Base-by-base conservation (phyloP, 2,888 invertebrate genomes). In the Euphydryas editha region DNA sequence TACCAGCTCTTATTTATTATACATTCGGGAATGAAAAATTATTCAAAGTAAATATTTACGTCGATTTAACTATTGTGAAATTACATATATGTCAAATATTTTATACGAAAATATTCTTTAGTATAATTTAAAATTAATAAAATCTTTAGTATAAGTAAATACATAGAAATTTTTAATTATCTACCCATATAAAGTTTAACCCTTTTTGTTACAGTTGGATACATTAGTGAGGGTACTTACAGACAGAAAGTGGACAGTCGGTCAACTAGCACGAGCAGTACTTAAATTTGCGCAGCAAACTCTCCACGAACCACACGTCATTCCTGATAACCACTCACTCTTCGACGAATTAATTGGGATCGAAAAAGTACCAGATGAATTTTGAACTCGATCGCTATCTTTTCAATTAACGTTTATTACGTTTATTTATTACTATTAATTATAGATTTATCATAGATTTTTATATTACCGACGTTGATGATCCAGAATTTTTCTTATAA, bases 191-290 rank as follows among this genome's bases (percentile, higher is more conserved):
- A 42, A 15, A 46, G 10, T 5, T 44, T 59, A 13, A 15, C 15
- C 6, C n/a, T 59, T 47, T 13, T 5, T 36, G 62, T 84, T 86
- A 11, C 87, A 95, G 95, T 82, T 96, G 79, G 96, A 96, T 82
- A 96, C 96, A 0, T 93, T 96, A 59, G 95, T 95, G 69, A 85
- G 96, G 73, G 95, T 96, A 71, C 86, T 96, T 62, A 93, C 95
- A 58, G 96, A 96, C 81, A 92, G 96, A 65, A 95, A 95, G 81
- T 96, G 96, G 96, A 95, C 95, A 0, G 96, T 96, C 13, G 96
- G 96, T 15, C 95, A 96, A 80, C 86, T 96, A 36, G 93, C 95
- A 0, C 93, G 95, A 47, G 96, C 95, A 1, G 94, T 95, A 37
- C 88, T 96, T 51, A 93, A 94, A 73, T 95, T 95, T 81, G 94